phyloP scores from a whole-genome alignment of 2,888 invertebrate species.

The Pecten maximus region DNA sequence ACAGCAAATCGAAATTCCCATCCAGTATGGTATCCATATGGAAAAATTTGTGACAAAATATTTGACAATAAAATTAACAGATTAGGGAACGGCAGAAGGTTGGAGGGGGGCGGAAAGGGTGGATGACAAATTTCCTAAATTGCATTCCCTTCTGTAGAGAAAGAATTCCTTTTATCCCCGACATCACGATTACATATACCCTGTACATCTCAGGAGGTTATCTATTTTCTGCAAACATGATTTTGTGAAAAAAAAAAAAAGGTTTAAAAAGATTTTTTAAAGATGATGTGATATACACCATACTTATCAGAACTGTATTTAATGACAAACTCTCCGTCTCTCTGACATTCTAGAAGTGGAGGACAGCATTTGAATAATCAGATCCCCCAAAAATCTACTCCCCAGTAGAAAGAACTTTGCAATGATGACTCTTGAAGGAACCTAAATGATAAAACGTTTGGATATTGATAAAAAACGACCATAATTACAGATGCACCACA shows the following conservation, averaged over 20 bases:
- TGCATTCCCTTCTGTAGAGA: background rate
- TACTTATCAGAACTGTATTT: background rate
- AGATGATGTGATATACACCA: background rate
- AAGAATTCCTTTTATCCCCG: background rate
- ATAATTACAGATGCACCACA: constrained; percentile 27
- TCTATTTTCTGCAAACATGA: background rate
- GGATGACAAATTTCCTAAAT: background rate
- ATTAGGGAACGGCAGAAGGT: background rate
- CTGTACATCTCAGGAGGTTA: background rate
- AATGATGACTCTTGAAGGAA: background rate
- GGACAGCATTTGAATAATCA: background rate
- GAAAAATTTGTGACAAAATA: background rate
- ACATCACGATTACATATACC: background rate
- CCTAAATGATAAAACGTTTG: background rate
- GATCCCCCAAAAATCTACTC: background rate
- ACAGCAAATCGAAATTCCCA: background rate
- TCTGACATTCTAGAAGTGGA: background rate
- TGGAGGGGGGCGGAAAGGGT: background rate
- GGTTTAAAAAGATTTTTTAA: too few relatives aligned
- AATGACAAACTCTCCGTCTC: background rate
- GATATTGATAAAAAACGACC: constrained; percentile 29
- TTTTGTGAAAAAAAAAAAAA: too few relatives aligned
- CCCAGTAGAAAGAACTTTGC: background rate
- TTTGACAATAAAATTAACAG: background rate
- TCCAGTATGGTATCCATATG: background rate